Base-by-base conservation (phyloP, 2,113 vertebrate species). In the Tiliqua scincoides region DNA sequence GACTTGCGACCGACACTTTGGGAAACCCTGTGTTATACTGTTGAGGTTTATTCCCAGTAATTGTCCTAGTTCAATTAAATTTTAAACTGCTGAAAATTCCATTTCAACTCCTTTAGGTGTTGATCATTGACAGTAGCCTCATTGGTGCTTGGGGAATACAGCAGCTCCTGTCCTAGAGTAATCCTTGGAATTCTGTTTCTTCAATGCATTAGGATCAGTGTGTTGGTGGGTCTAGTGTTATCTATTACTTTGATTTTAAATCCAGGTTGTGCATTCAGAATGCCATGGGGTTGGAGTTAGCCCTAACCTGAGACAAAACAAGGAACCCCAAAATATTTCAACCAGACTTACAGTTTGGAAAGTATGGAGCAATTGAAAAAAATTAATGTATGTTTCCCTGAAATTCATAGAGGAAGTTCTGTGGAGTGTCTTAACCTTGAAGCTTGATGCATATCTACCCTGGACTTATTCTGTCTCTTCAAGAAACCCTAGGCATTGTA, bases 81-180 rank as follows among this genome's bases (percentile, higher is more conserved):
- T 17, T n/a, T 40, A 62, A 62, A 48, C 35, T n/a, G 30, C 17
- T 83, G 11, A 74, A 74, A 74, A 63, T 52, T 74, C 17, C 32
- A n/a, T 37, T 71, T 71, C 15, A 15, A 20, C 20, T 6, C 37
- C 27, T 84, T 79, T 14, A 79, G 62, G 2, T 40, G 35, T 8
- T 17, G 1, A 40, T 61, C 11, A 30, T 40, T 54, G 43, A 77
- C 54, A 8, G 8, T 73, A 6, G 21, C 40, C 86, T 30, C 32
- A 72, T 88, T 91, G 83, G 27, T 63, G 76, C 84, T 21, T 5
- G 76, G 88, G 70, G 57, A 85, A 43, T 90, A 78, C 71, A 87
- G 35, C 52, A 27, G n/a, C 62, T 61, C 27, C 78, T 74, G 18
- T 1, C 77, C 75, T 32, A 77, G 35, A 76, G 72, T 32, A 78